Evolutionary conservation across 2,888 invertebrate species (phyloP).

Genomic region (Colletes collaris): DNA sequence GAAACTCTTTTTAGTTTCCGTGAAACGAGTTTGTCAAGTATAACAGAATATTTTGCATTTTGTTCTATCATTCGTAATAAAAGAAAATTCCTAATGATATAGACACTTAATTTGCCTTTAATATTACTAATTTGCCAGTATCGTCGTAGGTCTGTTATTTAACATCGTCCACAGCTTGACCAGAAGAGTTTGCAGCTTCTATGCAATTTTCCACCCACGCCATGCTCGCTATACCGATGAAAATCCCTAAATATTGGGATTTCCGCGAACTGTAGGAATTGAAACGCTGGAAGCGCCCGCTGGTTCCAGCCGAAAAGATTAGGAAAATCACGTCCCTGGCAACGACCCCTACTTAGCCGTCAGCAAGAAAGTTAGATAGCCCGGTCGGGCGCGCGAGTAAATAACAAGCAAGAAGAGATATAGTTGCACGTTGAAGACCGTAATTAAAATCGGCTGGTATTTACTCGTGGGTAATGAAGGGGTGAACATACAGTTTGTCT

Average conservation of each 20-base stretch:
- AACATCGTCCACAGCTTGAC: too few species aligned
- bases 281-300: neutral
- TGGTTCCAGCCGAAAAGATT: constrained; percentile 22
- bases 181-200: too few species aligned
- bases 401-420: constrained; percentile 80
- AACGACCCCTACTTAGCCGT: constrained; percentile 73
- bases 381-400: constrained; percentile 75
- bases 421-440: constrained; percentile 74
- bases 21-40: too few species aligned
- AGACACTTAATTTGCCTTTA: too few species aligned
- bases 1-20: too few species aligned
- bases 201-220: too few species aligned
- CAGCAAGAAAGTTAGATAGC: constrained; percentile 77
- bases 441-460: constrained; percentile 82
- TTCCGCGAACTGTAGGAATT: neutral
- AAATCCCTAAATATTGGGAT: constrained; percentile 10
- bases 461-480: constrained; percentile 82
- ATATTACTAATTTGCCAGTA: too few species aligned
- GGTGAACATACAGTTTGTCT: constrained; percentile 81
- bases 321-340: constrained; percentile 61
- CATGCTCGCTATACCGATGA: neutral
- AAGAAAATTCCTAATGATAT: too few species aligned
- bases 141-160: too few species aligned
- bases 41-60: too few species aligned
- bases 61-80: too few species aligned